phyloP scores from a whole-genome alignment of 2,888 invertebrate genomes.

The Crossocerus cetratus region DNA sequence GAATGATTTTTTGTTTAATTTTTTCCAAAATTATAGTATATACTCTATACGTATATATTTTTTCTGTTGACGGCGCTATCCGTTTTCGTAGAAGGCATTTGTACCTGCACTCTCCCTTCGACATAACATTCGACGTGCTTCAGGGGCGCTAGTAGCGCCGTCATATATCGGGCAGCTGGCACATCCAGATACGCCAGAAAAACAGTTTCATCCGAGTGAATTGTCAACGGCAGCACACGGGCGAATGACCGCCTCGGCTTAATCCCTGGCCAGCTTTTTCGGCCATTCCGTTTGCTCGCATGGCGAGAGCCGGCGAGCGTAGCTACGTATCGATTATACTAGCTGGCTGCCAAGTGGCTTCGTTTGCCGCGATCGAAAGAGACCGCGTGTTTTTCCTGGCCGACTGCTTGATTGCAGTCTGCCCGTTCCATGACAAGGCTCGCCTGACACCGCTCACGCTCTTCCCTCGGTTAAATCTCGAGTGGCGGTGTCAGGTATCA shows the following conservation, averaged over 20 bases:
- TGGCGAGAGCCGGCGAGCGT: constrained; percentile 38
- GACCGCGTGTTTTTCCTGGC: constrained; percentile 29
- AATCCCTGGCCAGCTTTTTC: constrained; percentile 45
- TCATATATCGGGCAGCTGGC: constrained; percentile 27
- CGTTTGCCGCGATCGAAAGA: constrained; percentile 31
- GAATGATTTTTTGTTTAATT: no score
- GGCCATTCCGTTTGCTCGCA: constrained; percentile 33
- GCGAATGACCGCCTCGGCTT: constrained; percentile 17
- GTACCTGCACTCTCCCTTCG: no score
- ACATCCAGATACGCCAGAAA: constrained; percentile 35
- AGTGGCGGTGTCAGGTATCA: constrained; percentile 34
- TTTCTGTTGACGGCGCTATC: no score
- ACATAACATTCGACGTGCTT: no score
- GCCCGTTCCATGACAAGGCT: constrained; percentile 43
- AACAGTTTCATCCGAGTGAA: constrained; percentile 33
- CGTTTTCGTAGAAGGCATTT: no score
- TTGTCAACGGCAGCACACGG: constrained; percentile 34
- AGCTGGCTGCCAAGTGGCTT: constrained; percentile 39
- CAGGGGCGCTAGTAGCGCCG: no score
- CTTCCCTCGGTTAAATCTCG: constrained; percentile 37
- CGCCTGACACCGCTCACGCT: constrained; percentile 26
- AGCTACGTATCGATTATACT: constrained; percentile 53
- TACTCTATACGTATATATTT: no score
- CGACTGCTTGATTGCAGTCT: constrained; percentile 6
- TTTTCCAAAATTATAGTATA: no score